Evolutionary conservation across 1,140 invertebrate genomes (phyloP).

Genomic region (Drosophila albomicans): DNA sequence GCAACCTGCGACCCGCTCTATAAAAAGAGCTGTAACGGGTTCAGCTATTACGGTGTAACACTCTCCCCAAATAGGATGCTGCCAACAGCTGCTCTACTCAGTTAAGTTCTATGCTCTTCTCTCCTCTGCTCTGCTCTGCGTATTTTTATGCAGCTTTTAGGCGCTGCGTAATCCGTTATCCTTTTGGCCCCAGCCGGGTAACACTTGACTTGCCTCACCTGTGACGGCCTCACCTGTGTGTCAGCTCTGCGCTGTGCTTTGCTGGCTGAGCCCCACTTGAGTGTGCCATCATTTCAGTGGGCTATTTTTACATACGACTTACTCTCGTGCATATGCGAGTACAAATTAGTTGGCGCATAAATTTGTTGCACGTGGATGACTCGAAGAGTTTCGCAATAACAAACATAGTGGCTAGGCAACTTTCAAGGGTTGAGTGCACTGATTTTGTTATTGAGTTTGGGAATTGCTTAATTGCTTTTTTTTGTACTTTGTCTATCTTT

Average conservation of each 20-base stretch:
- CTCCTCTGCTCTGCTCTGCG: background rate
- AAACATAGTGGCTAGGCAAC: too few relatives aligned
- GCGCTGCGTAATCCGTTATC: slow-evolving; percentile 52
- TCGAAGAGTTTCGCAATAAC: slow-evolving; percentile 38
- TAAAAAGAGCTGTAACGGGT: slow-evolving; percentile 12
- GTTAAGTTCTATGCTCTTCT: background rate
- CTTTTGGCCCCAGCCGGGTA: slow-evolving; percentile 45
- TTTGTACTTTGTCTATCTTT: too few relatives aligned
- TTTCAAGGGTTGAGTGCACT: too few relatives aligned
- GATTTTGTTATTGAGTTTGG: too few relatives aligned
- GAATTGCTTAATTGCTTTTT: too few relatives aligned
- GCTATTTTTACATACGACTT: slow-evolving; percentile 66
- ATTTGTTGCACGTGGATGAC: slow-evolving; percentile 50
- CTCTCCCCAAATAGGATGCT: background rate
- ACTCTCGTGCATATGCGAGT: slow-evolving; percentile 1
- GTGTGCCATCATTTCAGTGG: slow-evolving; percentile 47
- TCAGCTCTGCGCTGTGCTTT: too few relatives aligned
- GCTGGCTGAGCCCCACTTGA: slow-evolving; percentile 39
- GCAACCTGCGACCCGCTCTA: background rate
- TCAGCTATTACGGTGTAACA: background rate
- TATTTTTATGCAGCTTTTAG: slow-evolving; percentile 64
- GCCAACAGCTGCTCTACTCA: slow-evolving; percentile 12
- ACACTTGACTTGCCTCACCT: slow-evolving; percentile 49
- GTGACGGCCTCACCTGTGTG: background rate
- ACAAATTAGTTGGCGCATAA: slow-evolving; percentile 76